Evolutionary conservation across 2,888 invertebrate species (phyloP).

Genomic region (Sinopyrophorus schimmeli): DNA sequence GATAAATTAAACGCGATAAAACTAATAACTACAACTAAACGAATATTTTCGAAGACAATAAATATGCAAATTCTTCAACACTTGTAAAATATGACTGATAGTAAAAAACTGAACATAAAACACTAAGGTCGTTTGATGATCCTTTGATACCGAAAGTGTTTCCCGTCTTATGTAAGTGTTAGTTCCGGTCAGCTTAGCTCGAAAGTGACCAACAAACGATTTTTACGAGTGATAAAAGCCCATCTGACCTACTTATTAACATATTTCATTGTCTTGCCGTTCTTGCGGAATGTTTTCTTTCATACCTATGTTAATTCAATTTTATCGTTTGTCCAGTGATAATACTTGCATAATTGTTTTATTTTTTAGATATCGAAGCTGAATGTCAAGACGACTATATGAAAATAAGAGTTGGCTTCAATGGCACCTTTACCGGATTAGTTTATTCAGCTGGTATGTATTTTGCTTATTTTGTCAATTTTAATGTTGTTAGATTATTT

Average conservation of each 20-base stretch:
- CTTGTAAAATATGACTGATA: too few relatives aligned
- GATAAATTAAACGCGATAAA: too few relatives aligned
- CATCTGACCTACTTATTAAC: constrained; percentile 28
- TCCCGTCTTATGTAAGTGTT: constrained; percentile 37
- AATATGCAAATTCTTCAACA: too few relatives aligned
- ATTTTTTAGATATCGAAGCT: constrained; percentile 83
- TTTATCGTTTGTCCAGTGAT: too few relatives aligned
- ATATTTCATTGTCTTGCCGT: constrained; percentile 24
- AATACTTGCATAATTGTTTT: constrained; percentile 17
- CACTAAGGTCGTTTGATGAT: too few relatives aligned
- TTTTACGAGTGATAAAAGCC: constrained; percentile 22
- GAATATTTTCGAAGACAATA: too few relatives aligned
- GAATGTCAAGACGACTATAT: constrained; percentile 95
- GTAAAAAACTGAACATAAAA: too few relatives aligned
- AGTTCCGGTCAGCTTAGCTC: constrained; percentile 48
- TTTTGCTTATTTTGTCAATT: too few relatives aligned
- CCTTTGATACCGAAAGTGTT: constrained; percentile 41
- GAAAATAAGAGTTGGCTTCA: constrained; percentile 91
- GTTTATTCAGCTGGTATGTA: constrained; percentile 90
- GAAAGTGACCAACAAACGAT: constrained; percentile 45
- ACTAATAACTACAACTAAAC: too few relatives aligned
- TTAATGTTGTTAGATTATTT: too few relatives aligned
- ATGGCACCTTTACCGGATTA: constrained; percentile 86
- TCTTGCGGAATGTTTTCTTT: constrained; percentile 6
- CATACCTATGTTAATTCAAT: constrained; percentile 1